Evolutionary conservation across 2,888 invertebrate genomes (phyloP).

Genomic region (Aplocera efformata): DNA sequence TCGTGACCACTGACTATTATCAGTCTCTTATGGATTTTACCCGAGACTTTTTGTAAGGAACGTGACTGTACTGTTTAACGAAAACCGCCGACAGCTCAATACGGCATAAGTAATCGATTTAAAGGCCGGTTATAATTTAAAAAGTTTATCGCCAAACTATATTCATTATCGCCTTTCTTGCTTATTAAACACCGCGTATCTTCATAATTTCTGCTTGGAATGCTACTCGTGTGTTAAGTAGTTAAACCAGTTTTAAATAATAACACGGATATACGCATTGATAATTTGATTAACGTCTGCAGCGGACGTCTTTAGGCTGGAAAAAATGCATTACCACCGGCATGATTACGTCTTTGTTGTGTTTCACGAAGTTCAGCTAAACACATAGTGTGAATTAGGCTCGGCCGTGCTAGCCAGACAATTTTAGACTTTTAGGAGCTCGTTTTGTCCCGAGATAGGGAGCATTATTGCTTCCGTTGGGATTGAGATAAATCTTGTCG

Average conservation of each 20-base stretch:
- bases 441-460: constrained; percentile 40
- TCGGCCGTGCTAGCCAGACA: constrained; percentile 41
- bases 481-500: constrained; percentile 46
- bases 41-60: constrained; percentile 54
- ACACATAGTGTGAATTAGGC: constrained; percentile 73
- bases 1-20: constrained; percentile 74
- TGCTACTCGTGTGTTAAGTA: constrained; percentile 24
- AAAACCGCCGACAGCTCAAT: constrained; percentile 59
- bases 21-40: constrained; percentile 63
- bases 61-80: constrained; percentile 63
- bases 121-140: constrained; percentile 40
- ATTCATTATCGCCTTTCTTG: constrained; percentile 26
- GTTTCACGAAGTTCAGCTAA: constrained; percentile 77
- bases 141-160: constrained; percentile 24
- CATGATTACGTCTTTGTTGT: constrained; percentile 71
- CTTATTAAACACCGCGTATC: constrained; percentile 20
- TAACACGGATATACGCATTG: constrained; percentile 66
- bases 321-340: constrained; percentile 71
- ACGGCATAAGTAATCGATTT: constrained; percentile 57
- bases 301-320: constrained; percentile 61
- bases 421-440: constrained; percentile 19
- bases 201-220: constrained; percentile 26
- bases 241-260: constrained; percentile 64
- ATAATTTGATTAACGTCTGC: constrained; percentile 69
- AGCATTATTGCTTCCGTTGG: constrained; percentile 45